Evolutionary conservation across 1,140 invertebrate species (phyloP), one percentile per base, ranked within the genome.

Genomic region (Pantala flavescens): DNA sequence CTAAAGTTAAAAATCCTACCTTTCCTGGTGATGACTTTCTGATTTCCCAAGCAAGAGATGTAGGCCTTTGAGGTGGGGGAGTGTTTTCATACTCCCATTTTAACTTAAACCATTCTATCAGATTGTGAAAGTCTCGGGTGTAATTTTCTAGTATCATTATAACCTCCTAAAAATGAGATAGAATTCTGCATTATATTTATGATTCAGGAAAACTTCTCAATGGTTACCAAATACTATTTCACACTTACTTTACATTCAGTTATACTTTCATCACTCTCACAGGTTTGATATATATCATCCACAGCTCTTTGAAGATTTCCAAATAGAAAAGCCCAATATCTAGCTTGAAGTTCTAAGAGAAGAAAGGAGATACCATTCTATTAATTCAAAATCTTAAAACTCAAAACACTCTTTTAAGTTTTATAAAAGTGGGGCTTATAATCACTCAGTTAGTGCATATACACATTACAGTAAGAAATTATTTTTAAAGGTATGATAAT

Each of bases 291-390:
- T 55, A 90, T 88, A 76, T 87, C 86, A 85, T 91, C 88, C 73
- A 98, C 92, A 24, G 95, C 93, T 79, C 95, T 83, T 82, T 96
- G 91, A 71, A 98, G 84, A 84, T 98, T 98, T 70, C 95, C 95
- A 85, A 98, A 97, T 43, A 98, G 83, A 79, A 97, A 89, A 5
- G 95, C 93, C 96, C 96, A 98, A 81, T 98, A 97, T 70, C 96
- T 83, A 23, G 94, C 93, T 78, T 94, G 88, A 23, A 96, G 82
- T 84, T 97, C 95, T 86, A 76, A 70, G 77, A 81, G 77, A 73
- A 49, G 77, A 71, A 75, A 77, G 75, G 74, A 77, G 28, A 5
- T 36, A 2, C 9, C 28, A 36, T 9, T 9, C 9, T 9, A 36
- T 36, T 36, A 36, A 36, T 36, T 36, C 2, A 5, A 36, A 36